phyloP scores from a whole-genome alignment of 2,888 invertebrate genomes.

The Cybosia mesomella region DNA sequence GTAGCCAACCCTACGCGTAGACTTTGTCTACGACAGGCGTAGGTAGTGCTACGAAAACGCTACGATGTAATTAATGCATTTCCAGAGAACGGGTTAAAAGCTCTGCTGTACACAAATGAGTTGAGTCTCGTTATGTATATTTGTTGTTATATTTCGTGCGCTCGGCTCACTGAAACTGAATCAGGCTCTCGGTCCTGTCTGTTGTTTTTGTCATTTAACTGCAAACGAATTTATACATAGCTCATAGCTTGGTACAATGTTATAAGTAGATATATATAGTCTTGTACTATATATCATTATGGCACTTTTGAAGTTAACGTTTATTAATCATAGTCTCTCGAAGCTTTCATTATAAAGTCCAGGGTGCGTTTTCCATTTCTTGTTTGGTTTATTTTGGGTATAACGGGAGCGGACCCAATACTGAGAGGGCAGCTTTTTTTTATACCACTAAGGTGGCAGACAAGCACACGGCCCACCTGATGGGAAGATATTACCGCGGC shows the following conservation, averaged over 20 bases:
- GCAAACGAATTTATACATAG: not conserved
- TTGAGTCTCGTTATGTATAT: slow-evolving; percentile 36
- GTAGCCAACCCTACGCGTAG: slow-evolving; percentile 33
- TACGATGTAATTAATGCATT: slow-evolving; percentile 56
- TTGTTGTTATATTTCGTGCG: slow-evolving; percentile 16
- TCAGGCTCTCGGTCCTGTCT: slow-evolving; percentile 5
- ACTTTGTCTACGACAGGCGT: slow-evolving; percentile 56
- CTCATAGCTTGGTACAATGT: not conserved
- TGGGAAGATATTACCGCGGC: too few species aligned
- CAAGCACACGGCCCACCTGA: too few species aligned
- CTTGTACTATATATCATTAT: not conserved
- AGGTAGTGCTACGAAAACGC: slow-evolving; percentile 52
- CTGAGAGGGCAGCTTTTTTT: too few species aligned
- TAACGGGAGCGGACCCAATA: too few species aligned
- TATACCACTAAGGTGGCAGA: too few species aligned
- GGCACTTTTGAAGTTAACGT: not conserved
- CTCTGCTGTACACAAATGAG: slow-evolving; percentile 46
- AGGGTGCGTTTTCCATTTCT: too few species aligned
- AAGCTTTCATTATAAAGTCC: too few species aligned
- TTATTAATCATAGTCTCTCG: not conserved
- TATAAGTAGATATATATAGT: not conserved
- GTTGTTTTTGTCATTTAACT: slow-evolving; percentile 19
- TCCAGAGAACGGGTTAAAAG: slow-evolving; percentile 48
- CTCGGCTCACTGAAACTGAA: slow-evolving; percentile 10
- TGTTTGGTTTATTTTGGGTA: too few species aligned